These are phyloP conservation scores for Diplosoma virens DNA, from an alignment of 23 tunicate species.

Conservation along the genomic window DNA sequence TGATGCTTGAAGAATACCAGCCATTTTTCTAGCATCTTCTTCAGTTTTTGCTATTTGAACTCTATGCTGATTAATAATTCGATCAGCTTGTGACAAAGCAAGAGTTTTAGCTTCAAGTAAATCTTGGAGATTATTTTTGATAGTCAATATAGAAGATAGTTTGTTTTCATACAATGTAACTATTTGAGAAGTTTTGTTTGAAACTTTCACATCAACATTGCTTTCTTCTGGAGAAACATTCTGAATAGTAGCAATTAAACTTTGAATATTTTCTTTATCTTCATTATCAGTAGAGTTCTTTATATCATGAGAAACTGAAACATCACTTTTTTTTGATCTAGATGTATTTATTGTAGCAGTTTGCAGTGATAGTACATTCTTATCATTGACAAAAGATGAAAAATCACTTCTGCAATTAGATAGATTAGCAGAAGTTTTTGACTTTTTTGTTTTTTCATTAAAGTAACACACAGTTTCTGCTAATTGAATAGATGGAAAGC, in stretches of 20 bases:
- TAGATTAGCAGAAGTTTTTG: too few species aligned
- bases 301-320: neutral
- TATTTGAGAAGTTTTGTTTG: conserved; percentile 48
- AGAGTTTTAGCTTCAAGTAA: conserved; percentile 75
- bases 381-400: too few species aligned
- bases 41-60: conserved; percentile 55
- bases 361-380: too few species aligned
- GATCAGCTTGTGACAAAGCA: conserved; percentile 81
- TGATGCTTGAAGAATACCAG: conserved; percentile 41
- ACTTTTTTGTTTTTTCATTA: neutral
- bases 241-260: conserved; percentile 43
- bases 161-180: conserved; percentile 76
- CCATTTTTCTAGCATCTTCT: conserved; percentile 60
- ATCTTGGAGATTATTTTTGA: conserved; percentile 60
- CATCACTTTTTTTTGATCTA: too few species aligned
- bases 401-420: too few species aligned
- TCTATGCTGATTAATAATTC: conserved; percentile 59
- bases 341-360: too few species aligned
- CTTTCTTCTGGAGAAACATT: neutral
- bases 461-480: conserved; percentile 15
- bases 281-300: neutral
- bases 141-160: conserved; percentile 45
- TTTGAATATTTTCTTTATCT: conserved; percentile 65
- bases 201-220: neutral
- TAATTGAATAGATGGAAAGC: conserved; percentile 38